Evolutionary conservation across 2,888 invertebrate genomes (phyloP).

Genomic region (Agrilus mali): DNA sequence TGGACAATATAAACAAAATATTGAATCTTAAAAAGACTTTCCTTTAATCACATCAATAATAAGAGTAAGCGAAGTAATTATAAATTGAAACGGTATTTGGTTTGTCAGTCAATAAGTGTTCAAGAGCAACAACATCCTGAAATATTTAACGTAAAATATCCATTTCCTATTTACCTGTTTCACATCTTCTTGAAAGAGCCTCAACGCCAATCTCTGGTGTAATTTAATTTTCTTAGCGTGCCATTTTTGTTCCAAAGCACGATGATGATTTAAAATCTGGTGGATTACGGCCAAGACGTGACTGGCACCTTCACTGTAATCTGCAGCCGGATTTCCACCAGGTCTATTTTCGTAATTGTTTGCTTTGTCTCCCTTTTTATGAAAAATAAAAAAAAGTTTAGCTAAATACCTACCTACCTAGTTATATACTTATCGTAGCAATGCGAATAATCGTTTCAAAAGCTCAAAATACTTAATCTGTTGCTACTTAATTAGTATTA

Average conservation of each 20-base stretch:
- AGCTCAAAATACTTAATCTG: no score
- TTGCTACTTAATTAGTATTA: no score
- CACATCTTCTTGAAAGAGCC: constrained; percentile 94
- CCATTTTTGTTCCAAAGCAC: constrained; percentile 88
- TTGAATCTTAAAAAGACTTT: no score
- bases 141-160: neutral
- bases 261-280: constrained; percentile 89
- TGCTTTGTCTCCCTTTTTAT: constrained; percentile 34
- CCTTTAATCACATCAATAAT: no score
- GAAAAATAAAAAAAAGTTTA: constrained; percentile 6
- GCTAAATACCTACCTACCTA: neutral
- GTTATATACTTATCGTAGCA: no score
- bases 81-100: no score
- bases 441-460: no score
- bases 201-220: constrained; percentile 83
- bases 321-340: constrained; percentile 78
- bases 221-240: constrained; percentile 89
- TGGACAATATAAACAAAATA: no score
- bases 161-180: constrained; percentile 63
- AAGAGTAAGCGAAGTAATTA: no score
- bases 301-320: constrained; percentile 93
- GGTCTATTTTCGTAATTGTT: constrained; percentile 42
- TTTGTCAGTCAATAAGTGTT: neutral
- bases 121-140: neutral
- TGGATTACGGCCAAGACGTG: constrained; percentile 94